These are phyloP conservation scores for Kryptolebias marmoratus DNA, from an alignment of 2,113 vertebrate species.

Conservation along the genomic window DNA sequence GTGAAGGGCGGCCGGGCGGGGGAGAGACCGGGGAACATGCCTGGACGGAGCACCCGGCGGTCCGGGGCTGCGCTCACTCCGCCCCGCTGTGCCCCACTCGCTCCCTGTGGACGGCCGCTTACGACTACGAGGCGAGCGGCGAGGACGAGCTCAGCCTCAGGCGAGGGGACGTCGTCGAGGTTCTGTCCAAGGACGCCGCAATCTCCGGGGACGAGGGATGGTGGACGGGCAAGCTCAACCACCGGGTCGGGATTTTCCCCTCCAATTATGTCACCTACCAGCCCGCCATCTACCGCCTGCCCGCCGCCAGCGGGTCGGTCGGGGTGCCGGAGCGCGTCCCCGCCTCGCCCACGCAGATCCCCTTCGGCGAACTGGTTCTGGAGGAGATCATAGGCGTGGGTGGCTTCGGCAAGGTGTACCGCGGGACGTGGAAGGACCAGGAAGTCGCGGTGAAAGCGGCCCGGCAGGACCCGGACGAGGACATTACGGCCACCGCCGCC, in stretches of 20 bases:
- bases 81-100: constrained; percentile 77
- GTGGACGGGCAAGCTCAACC: constrained; percentile 90
- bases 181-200: constrained; percentile 87
- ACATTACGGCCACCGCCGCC: constrained; percentile 89
- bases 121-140: constrained; percentile 88
- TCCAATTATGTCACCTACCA: constrained; percentile 88
- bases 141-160: constrained; percentile 90
- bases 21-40: constrained; percentile 68
- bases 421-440: constrained; percentile 89
- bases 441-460: constrained; percentile 96
- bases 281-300: constrained; percentile 75
- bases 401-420: constrained; percentile 94
- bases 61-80: constrained; percentile 81
- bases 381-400: constrained; percentile 95
- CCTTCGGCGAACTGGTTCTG: constrained; percentile 87
- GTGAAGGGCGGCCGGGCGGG: constrained; percentile 79
- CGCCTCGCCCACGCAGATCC: constrained; percentile 83
- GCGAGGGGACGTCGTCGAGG: constrained; percentile 87
- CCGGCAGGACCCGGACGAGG: constrained; percentile 91
- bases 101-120: constrained; percentile 88
- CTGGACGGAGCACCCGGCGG: constrained; percentile 72
- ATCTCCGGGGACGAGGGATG: constrained; percentile 90
- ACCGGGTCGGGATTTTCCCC: constrained; percentile 88
- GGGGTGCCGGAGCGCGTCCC: constrained; percentile 68
- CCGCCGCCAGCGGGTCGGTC: constrained; percentile 55